Evolutionary conservation across 2,113 vertebrate species (phyloP).

Genomic region (Boleophthalmus pectinirostris): DNA sequence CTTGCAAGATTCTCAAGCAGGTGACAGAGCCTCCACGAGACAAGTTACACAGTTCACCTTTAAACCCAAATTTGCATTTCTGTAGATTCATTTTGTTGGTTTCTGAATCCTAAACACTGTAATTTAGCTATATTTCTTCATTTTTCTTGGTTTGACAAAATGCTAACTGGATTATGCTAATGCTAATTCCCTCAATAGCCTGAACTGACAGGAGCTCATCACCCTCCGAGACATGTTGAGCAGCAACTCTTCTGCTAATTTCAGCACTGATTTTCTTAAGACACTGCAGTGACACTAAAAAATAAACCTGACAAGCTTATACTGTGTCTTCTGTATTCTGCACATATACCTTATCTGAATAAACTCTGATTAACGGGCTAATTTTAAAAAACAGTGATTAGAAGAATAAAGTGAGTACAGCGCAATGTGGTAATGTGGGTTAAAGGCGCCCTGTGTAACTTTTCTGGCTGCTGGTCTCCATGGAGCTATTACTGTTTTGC

Average conservation of each 20-base stretch:
- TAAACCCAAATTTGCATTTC: not conserved
- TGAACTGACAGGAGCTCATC: not conserved
- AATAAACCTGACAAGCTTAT: not conserved
- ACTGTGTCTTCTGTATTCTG: not conserved
- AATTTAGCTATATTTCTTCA: not conserved
- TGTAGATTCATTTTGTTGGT: not conserved
- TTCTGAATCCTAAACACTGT: not conserved
- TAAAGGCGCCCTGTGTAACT: too few relatives aligned
- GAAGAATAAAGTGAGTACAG: too few relatives aligned
- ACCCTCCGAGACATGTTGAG: not conserved
- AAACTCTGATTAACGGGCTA: too few relatives aligned
- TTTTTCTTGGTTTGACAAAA: not conserved
- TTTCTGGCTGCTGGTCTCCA: too few relatives aligned
- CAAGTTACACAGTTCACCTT: too few relatives aligned
- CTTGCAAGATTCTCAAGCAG: too few relatives aligned
- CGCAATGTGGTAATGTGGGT: too few relatives aligned
- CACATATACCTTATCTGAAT: too few relatives aligned
- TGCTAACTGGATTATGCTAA: not conserved
- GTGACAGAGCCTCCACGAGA: too few relatives aligned
- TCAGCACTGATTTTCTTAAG: not conserved
- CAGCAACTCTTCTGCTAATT: not conserved
- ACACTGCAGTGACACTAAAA: not conserved
- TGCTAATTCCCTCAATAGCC: not conserved
- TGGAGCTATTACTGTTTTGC: too few relatives aligned
- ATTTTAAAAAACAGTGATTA: too few relatives aligned